A percentile compares a stretch with the other conserved stretches of the same genome.
phyloP scores from a whole-genome alignment of 2,797 vertebrate species.

The Lepidocolaptes lacrymiger region DNA sequence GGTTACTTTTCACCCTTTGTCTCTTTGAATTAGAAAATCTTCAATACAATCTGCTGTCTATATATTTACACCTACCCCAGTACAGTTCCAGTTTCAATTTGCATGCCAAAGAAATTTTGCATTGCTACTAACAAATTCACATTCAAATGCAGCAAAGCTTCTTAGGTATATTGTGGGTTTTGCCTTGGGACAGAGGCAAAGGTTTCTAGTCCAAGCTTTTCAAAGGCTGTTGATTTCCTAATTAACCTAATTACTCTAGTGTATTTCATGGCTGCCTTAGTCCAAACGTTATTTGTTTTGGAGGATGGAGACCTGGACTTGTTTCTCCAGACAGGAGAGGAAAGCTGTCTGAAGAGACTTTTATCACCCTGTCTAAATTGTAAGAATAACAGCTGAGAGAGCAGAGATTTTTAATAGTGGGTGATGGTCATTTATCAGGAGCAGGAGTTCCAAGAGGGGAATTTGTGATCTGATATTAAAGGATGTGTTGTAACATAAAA shows the following conservation, averaged over 20 bases:
- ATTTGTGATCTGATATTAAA: neutral
- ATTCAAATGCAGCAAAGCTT: neutral
- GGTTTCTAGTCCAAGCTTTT: neutral
- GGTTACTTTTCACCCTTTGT: neutral
- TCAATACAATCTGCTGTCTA: neutral
- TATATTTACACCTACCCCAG: neutral
- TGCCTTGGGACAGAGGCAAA: neutral
- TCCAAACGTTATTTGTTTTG: neutral
- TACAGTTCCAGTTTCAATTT: neutral
- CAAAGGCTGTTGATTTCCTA: slow-evolving; percentile 11
- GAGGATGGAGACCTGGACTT: neutral
- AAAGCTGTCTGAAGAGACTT: neutral
- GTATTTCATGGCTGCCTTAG: neutral
- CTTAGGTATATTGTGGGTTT: neutral
- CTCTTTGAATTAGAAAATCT: neutral
- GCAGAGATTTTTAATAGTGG: neutral
- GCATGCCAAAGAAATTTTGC: neutral
- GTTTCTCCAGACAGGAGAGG: neutral
- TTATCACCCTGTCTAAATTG: neutral
- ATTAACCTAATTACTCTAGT: slow-evolving; percentile 1
- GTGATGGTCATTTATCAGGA: neutral
- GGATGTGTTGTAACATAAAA: neutral
- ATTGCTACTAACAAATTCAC: neutral
- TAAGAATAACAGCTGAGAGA: neutral
- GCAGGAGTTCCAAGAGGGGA: neutral